Base-by-base conservation (phyloP, 2,888 invertebrate species). In the Sialis lutaria region DNA sequence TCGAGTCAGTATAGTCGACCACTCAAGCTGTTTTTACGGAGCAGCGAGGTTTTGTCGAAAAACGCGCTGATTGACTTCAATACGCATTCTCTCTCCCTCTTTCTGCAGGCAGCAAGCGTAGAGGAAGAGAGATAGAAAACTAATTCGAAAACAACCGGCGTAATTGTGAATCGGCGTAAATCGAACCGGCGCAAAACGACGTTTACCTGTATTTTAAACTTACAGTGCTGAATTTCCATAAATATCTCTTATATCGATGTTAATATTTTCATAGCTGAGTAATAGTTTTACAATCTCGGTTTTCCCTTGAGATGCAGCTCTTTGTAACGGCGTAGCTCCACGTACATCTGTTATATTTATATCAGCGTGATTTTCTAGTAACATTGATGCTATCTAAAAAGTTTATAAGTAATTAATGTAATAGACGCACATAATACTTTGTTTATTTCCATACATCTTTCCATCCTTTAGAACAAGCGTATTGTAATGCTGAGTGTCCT, bases 391-490 rank as follows among this genome's bases (percentile, higher is more conserved):
- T 52, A 88, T 77, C 83, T 60, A 50, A 33, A 45, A 37, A 9
- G 13, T 30, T 42, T 22, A 8, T 31, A 9, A n/a, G 10, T n/a
- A 6, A 42, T 34, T 49, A 46, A 48, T 40, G 6, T 35, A 49
- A 44, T 42, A 45, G 30, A 33, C 13, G 43, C 10, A 46, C 9
- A 50, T 33, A 40, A 22, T 41, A 22, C 5, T 22, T 41, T 6
- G 6, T 40, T 9, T 12, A 3, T 12, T 49, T 45, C 47, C 56
- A 57, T 63, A 83, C 83, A 64, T 80, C 74, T 54, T 72, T 65
- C 72, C 82, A 80, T 49, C 85, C 82, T 66, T 89, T 90, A 0
- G 89, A 90, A 50, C 85, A 81, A 40, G 87, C 85, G 69, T 90
- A 89, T 58, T 88, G 88, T 45, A 91, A 63, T 6, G 88, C 72